Evolutionary conservation across 2,888 invertebrate species (phyloP).

Genomic region (Xylota sylvarum): DNA sequence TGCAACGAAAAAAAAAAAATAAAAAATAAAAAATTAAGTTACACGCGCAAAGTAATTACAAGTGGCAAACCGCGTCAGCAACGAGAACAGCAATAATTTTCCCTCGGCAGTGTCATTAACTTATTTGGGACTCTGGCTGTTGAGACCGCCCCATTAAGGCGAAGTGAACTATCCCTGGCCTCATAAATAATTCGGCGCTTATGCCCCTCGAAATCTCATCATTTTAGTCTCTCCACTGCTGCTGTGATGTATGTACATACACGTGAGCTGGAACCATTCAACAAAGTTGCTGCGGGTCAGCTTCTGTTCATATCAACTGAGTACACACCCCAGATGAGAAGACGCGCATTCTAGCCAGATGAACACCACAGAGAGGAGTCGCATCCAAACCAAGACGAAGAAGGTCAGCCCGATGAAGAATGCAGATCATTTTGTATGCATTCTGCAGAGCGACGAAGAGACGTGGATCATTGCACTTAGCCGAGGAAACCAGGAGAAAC

Average conservation of each 20-base stretch:
- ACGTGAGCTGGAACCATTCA: conserved; percentile 9
- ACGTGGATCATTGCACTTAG: conserved; percentile 33
- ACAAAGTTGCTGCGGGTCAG: conserved; percentile 59
- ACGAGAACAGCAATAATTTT: conserved; percentile 22
- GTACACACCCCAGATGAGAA: conserved; percentile 11
- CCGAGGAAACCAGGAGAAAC: conserved; percentile 13
- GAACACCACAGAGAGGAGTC: conserved; percentile 6
- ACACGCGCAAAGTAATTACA: conserved; percentile 55
- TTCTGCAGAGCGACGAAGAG: not conserved
- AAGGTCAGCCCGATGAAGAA: conserved; percentile 51
- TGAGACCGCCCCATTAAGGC: conserved; percentile 39
- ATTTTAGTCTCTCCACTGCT: conserved; percentile 15
- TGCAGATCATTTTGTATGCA: conserved; percentile 20
- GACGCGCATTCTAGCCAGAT: conserved; percentile 33
- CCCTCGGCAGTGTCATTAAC: conserved; percentile 44
- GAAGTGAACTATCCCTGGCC: conserved; percentile 58
- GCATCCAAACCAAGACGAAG: conserved; percentile 35
- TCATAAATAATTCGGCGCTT: conserved; percentile 74
- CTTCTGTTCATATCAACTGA: conserved; percentile 57
- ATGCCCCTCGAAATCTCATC: conserved; percentile 48
- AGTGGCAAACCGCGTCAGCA: conserved; percentile 37
- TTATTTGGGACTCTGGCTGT: conserved; percentile 45
- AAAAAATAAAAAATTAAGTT: conserved; percentile 25
- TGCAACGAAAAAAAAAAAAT: not conserved
- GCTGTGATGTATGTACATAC: conserved; percentile 15